Conservation (phyloP, 2,797 vertebrate genomes). For the Myoxocephalus aenaeus region DNA sequence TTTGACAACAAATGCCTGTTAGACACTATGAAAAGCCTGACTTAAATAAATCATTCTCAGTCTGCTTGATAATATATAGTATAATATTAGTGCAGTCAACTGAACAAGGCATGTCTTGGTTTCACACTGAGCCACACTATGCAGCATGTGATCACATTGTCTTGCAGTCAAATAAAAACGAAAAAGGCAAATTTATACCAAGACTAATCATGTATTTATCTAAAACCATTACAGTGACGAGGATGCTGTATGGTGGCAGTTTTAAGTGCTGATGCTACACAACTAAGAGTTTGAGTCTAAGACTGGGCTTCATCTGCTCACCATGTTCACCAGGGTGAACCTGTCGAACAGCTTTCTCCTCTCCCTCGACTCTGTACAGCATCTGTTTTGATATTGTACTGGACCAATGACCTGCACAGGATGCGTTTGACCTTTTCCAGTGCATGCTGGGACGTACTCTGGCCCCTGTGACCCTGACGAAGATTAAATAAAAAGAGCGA, state of each 20-base stretch:
- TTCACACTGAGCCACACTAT: not conserved
- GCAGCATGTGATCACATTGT: too few species aligned
- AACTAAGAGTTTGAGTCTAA: not conserved
- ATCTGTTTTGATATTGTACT: slow-evolving; percentile 5
- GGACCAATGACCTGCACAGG: not conserved
- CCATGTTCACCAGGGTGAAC: not conserved
- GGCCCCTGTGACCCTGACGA: not conserved
- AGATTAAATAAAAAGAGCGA: not conserved
- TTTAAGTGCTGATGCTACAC: not conserved
- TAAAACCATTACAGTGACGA: not conserved
- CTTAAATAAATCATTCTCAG: not conserved
- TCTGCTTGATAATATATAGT: not conserved
- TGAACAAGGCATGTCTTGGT: not conserved
- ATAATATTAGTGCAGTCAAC: not conserved
- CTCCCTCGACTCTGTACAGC: not conserved
- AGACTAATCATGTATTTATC: not conserved
- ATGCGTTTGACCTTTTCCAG: slow-evolving; percentile 3
- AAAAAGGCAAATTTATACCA: too few species aligned
- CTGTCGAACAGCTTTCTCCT: not conserved
- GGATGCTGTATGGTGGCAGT: not conserved
- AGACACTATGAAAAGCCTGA: not conserved
- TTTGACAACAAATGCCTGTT: not conserved
- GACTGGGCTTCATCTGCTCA: not conserved
- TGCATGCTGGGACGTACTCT: slow-evolving; percentile 9
- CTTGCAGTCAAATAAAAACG: too few species aligned